phyloP scores from a whole-genome alignment of 2,888 invertebrate genomes.

The Magallana nippona region DNA sequence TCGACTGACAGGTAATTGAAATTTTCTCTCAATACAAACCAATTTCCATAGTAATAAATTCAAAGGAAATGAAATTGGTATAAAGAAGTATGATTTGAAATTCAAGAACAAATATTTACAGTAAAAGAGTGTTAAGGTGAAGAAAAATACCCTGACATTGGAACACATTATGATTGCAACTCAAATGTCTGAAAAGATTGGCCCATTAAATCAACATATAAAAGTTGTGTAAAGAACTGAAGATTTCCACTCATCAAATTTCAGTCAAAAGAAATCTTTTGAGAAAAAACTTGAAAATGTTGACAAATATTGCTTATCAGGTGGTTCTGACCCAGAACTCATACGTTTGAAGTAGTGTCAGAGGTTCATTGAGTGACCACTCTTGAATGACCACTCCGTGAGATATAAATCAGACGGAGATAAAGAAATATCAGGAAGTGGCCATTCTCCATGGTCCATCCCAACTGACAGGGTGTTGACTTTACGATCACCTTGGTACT shows the following conservation, averaged over 20 bases:
- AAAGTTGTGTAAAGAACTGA: not conserved
- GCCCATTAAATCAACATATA: not conserved
- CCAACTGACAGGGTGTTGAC: constrained; percentile 11
- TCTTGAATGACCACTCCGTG: not conserved
- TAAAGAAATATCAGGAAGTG: not conserved
- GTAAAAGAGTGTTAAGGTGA: not conserved
- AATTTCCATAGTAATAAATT: constrained; percentile 27
- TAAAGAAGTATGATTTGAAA: not conserved
- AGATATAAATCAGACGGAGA: not conserved
- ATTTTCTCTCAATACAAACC: not conserved
- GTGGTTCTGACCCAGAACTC: not conserved
- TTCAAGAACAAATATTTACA: constrained; percentile 19
- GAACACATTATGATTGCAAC: not conserved
- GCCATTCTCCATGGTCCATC: constrained; percentile 20
- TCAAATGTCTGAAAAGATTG: not conserved
- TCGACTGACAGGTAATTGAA: constrained; percentile 3
- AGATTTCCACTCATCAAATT: not conserved
- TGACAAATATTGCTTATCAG: constrained; percentile 17
- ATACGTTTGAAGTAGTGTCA: not conserved
- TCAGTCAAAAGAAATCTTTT: not conserved
- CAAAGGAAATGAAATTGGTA: constrained; percentile 24
- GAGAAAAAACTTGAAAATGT: not conserved
- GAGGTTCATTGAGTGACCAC: not conserved
- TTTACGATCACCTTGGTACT: constrained; percentile 11
- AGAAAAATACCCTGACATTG: not conserved